Percentiles rank a stretch among this genome's conserved stretches.
phyloP scores from a whole-genome alignment of 1,140 invertebrate species.

The Drosophila sproati region DNA sequence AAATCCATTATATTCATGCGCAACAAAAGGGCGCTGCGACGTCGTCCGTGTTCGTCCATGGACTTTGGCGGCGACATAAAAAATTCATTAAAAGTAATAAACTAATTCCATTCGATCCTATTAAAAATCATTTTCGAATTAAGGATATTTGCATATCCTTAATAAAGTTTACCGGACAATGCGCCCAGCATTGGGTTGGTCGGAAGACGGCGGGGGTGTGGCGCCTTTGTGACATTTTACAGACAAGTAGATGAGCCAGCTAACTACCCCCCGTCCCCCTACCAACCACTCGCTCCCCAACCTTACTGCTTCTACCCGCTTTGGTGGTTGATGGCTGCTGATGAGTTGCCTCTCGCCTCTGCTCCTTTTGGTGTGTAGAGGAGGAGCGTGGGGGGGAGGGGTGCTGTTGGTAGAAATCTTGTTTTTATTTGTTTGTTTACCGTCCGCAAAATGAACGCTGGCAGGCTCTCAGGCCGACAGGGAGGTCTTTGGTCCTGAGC shows the following conservation, averaged over 20 bases:
- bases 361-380: neutral
- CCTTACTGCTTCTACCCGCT: slow-evolving; percentile 15
- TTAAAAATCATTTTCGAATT: slow-evolving; percentile 85
- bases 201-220: neutral
- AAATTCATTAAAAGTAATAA: slow-evolving; percentile 85
- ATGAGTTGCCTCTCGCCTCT: slow-evolving; percentile 41
- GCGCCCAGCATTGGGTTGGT: slow-evolving; percentile 7
- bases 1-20: slow-evolving; percentile 75
- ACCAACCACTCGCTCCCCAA: neutral
- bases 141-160: slow-evolving; percentile 85
- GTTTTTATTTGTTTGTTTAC: slow-evolving; percentile 83
- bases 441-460: slow-evolving; percentile 80
- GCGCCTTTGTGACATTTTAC: slow-evolving; percentile 78
- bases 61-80: slow-evolving; percentile 72
- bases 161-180: slow-evolving; percentile 81
- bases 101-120: slow-evolving; percentile 85
- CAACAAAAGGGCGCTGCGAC: slow-evolving; percentile 54
- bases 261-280: slow-evolving; percentile 25
- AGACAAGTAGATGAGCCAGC: slow-evolving; percentile 74
- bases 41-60: neutral
- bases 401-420: slow-evolving; percentile 56
- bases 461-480: slow-evolving; percentile 14
- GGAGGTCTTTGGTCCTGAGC: neutral
- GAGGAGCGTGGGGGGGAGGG: neutral
- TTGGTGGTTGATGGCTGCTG: slow-evolving; percentile 75